These are phyloP conservation scores for Danionella dracula DNA, from an alignment of 2,797 vertebrate species.

Conservation along the genomic window DNA sequence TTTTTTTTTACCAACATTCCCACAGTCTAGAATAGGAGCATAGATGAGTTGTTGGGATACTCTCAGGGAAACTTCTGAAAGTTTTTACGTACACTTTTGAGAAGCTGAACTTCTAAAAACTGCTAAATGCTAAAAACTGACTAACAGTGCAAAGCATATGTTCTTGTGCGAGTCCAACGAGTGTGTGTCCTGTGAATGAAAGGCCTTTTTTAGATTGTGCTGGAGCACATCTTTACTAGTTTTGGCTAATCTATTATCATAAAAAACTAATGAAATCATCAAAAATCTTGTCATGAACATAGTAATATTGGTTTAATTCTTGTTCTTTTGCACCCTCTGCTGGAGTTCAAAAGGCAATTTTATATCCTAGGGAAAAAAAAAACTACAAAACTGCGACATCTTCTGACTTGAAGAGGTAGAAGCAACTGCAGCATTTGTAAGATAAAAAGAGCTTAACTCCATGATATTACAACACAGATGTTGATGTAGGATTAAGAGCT, in stretches of 20 bases:
- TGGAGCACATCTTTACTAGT: no score
- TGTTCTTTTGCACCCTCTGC: conserved; percentile 8
- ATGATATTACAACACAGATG: conserved; percentile 11
- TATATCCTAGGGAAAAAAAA: neutral
- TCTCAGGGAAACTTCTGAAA: no score
- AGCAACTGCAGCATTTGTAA: neutral
- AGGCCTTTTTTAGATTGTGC: no score
- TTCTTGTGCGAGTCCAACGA: neutral
- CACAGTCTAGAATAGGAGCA: no score
- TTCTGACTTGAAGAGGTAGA: conserved; percentile 5
- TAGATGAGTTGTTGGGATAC: no score
- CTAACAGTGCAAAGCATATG: conserved; percentile 5
- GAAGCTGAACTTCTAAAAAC: no score
- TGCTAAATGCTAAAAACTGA: neutral
- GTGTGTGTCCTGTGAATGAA: no score
- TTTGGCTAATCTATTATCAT: no score
- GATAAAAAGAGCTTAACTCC: conserved; percentile 28
- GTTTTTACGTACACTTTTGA: no score
- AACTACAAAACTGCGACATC: neutral
- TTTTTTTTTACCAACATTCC: neutral
- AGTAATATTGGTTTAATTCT: neutral
- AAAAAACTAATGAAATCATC: no score
- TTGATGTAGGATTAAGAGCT: conserved; percentile 35
- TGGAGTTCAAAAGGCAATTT: conserved; percentile 6
- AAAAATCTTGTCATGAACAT: neutral